These are phyloP conservation scores for Myripristis murdjan DNA, from an alignment of 2,797 vertebrate species.

Conservation along the genomic window DNA sequence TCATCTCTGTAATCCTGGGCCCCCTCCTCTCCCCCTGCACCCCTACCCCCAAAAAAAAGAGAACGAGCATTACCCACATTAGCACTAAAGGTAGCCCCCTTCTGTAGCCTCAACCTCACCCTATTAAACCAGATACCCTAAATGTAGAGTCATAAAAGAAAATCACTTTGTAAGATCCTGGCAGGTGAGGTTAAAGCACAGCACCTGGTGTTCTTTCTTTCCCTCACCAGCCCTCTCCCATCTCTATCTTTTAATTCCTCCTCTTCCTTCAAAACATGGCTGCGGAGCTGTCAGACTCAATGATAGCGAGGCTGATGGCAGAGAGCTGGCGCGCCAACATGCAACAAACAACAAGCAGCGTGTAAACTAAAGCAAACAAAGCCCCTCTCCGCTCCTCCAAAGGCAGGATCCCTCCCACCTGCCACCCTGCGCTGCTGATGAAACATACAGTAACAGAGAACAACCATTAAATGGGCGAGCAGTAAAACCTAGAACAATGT, in stretches of 20 bases:
- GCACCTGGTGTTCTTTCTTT: conserved; percentile 58
- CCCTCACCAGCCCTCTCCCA: conserved; percentile 22
- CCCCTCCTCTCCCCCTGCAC: conserved; percentile 58
- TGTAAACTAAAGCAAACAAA: conserved; percentile 89
- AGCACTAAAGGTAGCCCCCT: conserved; percentile 61
- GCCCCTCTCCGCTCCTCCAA: conserved; percentile 75
- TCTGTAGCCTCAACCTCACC: conserved; percentile 49
- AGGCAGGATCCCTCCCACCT: conserved; percentile 82
- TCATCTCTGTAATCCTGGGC: conserved; percentile 83
- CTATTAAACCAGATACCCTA: conserved; percentile 57
- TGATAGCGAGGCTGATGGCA: conserved; percentile 77
- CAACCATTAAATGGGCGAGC: conserved; percentile 79
- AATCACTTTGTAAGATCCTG: conserved; percentile 57
- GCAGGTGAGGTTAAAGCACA: conserved; percentile 66
- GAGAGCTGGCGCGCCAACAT: conserved; percentile 81
- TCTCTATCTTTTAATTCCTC: conserved; percentile 74
- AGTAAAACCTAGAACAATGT: conserved; percentile 64
- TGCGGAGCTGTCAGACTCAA: conserved; percentile 81
- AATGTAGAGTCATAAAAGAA: conserved; percentile 25
- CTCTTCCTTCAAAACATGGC: conserved; percentile 77
- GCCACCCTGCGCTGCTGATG: conserved; percentile 82
- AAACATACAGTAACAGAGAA: conserved; percentile 84
- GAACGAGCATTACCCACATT: conserved; percentile 72
- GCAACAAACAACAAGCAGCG: conserved; percentile 83
- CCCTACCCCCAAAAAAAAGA: conserved; percentile 47